Conservation (phyloP, 2,113 vertebrate species). For the Brachionichthys hirsutus region DNA sequence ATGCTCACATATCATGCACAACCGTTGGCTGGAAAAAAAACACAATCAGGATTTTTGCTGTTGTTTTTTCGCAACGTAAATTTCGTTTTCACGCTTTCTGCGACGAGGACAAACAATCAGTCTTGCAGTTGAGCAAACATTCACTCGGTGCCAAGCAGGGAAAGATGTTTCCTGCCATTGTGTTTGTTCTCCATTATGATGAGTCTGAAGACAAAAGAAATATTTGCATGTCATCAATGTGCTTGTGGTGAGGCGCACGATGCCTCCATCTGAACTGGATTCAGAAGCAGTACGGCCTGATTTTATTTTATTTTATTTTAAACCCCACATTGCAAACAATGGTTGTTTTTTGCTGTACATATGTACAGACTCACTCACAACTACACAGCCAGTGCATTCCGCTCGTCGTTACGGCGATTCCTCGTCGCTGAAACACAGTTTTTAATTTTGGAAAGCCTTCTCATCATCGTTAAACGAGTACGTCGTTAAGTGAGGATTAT, state of each 20-base stretch:
- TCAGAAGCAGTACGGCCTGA: constrained; percentile 17
- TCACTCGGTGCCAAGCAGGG: constrained; percentile 27
- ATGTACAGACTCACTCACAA: no score
- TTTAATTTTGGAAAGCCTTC: no score
- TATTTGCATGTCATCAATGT: constrained; percentile 26
- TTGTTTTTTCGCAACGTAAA: constrained; percentile 14
- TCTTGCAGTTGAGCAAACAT: constrained; percentile 31
- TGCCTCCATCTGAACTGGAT: constrained; percentile 7
- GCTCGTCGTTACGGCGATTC: no score
- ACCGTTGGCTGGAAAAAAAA: constrained; percentile 39
- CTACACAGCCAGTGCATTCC: no score
- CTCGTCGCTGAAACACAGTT: no score
- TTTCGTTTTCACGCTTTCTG: constrained; percentile 4
- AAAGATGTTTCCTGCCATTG: constrained; percentile 13
- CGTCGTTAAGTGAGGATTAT: no score
- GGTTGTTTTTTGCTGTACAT: no score
- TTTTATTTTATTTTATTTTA: not conserved
- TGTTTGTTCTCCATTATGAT: constrained; percentile 58
- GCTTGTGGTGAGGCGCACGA: constrained; percentile 14
- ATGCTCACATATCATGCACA: constrained; percentile 13
- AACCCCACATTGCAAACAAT: no score
- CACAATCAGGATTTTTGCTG: constrained; percentile 15
- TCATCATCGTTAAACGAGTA: no score
- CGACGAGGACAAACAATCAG: constrained; percentile 30
- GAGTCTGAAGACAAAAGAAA: constrained; percentile 37